Conservation (phyloP, 2,113 vertebrate genomes). For the Cavia aperea region DNA sequence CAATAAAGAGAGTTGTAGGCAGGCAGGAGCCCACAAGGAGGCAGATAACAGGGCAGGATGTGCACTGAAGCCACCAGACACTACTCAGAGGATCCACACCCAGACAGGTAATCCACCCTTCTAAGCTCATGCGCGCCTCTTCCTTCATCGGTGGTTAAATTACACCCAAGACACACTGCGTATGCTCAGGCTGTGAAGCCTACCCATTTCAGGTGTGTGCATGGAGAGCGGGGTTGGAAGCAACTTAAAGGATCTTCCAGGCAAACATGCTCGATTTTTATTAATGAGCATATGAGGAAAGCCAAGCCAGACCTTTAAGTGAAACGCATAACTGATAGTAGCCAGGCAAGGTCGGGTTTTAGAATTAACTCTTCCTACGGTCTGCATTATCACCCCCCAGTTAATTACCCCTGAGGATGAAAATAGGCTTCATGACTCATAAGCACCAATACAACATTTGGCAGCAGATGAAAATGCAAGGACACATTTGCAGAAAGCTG, state of each 20-base stretch:
- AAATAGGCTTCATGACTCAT: constrained; percentile 69
- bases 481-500: constrained; percentile 67
- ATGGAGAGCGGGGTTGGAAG: constrained; percentile 33
- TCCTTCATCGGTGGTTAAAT: constrained; percentile 47
- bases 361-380: constrained; percentile 69
- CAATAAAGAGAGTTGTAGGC: neutral
- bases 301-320: constrained; percentile 61
- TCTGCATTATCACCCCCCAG: constrained; percentile 64
- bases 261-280: constrained; percentile 43
- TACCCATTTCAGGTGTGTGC: constrained; percentile 40
- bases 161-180: constrained; percentile 4
- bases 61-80: neutral
- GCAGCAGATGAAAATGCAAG: constrained; percentile 64
- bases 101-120: constrained; percentile 10
- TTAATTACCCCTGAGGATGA: constrained; percentile 69
- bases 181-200: constrained; percentile 45
- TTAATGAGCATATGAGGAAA: constrained; percentile 64
- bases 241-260: constrained; percentile 50
- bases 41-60: neutral
- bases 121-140: neutral
- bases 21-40: neutral
- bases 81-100: neutral
- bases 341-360: constrained; percentile 55
- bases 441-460: constrained; percentile 66
- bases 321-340: constrained; percentile 60